Percentiles rank a stretch among this genome's conserved stretches.
phyloP scores from a whole-genome alignment of 2,888 invertebrate genomes.

The Drosophila anceps region DNA sequence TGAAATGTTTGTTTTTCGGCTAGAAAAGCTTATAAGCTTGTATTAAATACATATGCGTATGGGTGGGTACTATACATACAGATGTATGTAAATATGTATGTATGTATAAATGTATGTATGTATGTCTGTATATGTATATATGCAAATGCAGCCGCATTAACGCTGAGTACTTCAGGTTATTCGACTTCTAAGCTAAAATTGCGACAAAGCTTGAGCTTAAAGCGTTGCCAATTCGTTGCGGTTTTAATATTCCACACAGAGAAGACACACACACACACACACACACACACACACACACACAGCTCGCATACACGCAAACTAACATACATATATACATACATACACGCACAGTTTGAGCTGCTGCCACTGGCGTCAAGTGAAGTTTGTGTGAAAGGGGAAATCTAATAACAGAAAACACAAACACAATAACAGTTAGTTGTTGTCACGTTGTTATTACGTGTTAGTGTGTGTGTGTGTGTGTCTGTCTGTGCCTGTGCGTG shows the following conservation, averaged over 20 bases:
- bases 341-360: conserved; percentile 7
- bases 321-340: not conserved
- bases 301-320: not conserved
- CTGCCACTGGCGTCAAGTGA: conserved; percentile 46
- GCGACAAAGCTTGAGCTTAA: not conserved
- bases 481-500: not conserved
- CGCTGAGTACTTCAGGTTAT: not conserved
- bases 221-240: conserved; percentile 24
- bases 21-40: not conserved
- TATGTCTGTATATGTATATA: not conserved
- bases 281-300: not conserved
- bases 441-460: conserved; percentile 37
- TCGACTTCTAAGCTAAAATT: not conserved
- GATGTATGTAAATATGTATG: not conserved
- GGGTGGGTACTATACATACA: not conserved
- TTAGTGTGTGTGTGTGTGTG: conserved; percentile 2
- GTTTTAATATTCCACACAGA: conserved; percentile 44
- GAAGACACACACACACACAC: conserved; percentile 9
- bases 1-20: not conserved
- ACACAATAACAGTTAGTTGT: conserved; percentile 57
- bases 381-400: conserved; percentile 66
- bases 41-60: not conserved
- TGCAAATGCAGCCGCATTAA: not conserved
- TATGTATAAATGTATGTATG: not conserved
- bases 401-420: conserved; percentile 67